Conservation (phyloP, 1,140 invertebrate species). For the Drosophila neocordata region DNA sequence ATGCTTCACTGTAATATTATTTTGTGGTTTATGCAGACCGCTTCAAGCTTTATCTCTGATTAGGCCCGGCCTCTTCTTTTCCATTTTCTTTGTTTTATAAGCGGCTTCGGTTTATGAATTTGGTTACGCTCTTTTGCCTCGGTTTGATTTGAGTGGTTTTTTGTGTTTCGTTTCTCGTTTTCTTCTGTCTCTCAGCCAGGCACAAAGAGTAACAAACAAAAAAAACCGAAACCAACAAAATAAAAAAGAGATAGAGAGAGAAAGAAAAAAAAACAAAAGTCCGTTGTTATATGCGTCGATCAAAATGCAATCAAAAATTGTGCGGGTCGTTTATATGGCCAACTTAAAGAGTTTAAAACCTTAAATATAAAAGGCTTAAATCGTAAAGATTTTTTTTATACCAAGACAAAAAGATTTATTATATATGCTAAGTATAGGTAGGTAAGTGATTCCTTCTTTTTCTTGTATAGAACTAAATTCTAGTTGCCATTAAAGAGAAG, state of each 20-base stretch:
- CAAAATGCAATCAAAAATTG: conserved; percentile 80
- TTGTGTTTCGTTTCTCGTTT: conserved; percentile 48
- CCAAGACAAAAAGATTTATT: conserved; percentile 58
- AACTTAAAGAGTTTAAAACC: background rate
- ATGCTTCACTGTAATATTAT: conserved; percentile 39
- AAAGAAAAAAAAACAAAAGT: conserved; percentile 40
- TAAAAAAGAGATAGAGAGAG: conserved; percentile 24
- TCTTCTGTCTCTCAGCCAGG: background rate
- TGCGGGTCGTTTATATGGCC: conserved; percentile 6
- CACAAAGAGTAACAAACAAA: too few species aligned
- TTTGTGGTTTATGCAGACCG: conserved; percentile 47
- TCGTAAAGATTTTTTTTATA: conserved; percentile 71
- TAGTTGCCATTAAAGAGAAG: conserved; percentile 36
- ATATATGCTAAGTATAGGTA: conserved; percentile 49
- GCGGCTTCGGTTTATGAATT: conserved; percentile 65
- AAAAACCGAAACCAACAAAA: conserved; percentile 37
- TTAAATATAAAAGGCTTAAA: conserved; percentile 17
- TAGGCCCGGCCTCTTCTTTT: conserved; percentile 25
- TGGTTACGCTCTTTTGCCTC: conserved; percentile 60
- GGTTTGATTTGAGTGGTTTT: conserved; percentile 44
- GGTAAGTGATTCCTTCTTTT: conserved; percentile 69
- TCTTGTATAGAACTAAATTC: background rate
- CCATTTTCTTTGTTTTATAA: conserved; percentile 23
- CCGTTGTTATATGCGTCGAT: conserved; percentile 73
- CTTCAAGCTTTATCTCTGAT: conserved; percentile 50